Evolutionary conservation across 1,140 invertebrate species (phyloP).

Genomic region (Lordiphosa clarofinis): DNA sequence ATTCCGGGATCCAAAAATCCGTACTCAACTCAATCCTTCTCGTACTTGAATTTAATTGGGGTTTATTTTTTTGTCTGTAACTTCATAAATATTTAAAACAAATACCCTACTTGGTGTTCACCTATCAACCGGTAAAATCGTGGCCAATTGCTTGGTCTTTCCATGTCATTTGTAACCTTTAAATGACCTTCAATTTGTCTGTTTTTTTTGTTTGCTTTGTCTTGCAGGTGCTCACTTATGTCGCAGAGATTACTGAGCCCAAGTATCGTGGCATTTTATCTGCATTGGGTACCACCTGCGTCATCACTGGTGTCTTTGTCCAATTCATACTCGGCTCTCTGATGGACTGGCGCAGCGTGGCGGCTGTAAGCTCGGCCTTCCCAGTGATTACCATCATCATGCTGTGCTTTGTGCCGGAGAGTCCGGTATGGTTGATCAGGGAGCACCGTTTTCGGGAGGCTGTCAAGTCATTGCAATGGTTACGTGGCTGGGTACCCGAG

Average conservation of each 20-base stretch:
- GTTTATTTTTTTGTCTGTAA: too few species aligned
- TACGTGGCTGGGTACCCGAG: constrained; percentile 84
- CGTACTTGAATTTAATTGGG: too few species aligned
- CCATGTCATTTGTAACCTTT: constrained; percentile 1
- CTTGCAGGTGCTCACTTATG: constrained; percentile 86
- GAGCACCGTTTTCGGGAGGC: constrained; percentile 83
- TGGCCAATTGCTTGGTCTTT: not conserved
- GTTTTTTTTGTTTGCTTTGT: constrained; percentile 6
- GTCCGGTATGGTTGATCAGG: constrained; percentile 87
- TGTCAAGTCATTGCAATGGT: constrained; percentile 83
- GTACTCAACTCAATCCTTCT: too few species aligned
- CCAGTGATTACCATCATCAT: constrained; percentile 84
- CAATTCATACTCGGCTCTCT: constrained; percentile 86
- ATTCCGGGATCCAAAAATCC: too few species aligned
- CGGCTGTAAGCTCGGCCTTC: constrained; percentile 84
- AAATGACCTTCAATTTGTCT: constrained; percentile 12
- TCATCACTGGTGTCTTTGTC: constrained; percentile 86
- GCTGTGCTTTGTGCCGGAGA: constrained; percentile 87
- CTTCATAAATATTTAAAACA: too few species aligned
- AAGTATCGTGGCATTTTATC: constrained; percentile 87
- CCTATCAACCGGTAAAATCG: too few species aligned
- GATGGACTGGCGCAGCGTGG: constrained; percentile 85
- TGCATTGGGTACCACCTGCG: constrained; percentile 86
- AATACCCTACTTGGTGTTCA: too few species aligned
- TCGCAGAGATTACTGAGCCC: constrained; percentile 89